Evolutionary conservation across 2,797 vertebrate genomes (phyloP).

Genomic region (Sciaenops ocellatus): DNA sequence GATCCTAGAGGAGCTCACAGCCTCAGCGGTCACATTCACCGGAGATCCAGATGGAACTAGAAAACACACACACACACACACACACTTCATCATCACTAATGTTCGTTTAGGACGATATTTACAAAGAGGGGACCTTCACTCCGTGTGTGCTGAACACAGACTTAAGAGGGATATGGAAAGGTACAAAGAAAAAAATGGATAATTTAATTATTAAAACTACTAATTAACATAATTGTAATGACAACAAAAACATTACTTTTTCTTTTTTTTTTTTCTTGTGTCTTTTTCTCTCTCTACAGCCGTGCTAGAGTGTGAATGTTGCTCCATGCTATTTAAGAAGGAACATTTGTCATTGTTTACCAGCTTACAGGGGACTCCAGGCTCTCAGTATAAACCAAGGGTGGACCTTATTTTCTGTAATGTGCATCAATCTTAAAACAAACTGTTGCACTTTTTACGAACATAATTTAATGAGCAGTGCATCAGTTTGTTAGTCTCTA

Average conservation of each 20-base stretch:
- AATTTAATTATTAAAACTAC: too few relatives aligned
- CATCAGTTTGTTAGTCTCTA: background rate
- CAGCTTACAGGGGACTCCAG: background rate
- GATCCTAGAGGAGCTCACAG: slow-evolving; percentile 93
- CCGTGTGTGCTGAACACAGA: background rate
- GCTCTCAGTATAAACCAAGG: background rate
- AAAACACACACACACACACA: slow-evolving; percentile 51
- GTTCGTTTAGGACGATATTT: background rate
- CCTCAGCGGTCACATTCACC: slow-evolving; percentile 91
- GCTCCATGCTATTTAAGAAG: background rate
- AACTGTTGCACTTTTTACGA: background rate
- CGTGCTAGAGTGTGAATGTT: background rate
- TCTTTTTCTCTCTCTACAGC: background rate
- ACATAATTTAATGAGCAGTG: background rate
- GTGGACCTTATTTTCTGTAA: background rate
- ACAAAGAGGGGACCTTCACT: background rate
- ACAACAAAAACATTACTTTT: background rate
- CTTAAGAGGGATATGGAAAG: background rate
- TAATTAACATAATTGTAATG: background rate
- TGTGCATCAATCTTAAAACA: background rate
- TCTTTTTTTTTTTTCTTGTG: background rate
- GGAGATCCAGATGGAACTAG: slow-evolving; percentile 94
- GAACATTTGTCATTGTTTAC: background rate
- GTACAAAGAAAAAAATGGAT: too few relatives aligned
- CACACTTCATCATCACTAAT: background rate